Conservation (phyloP, 2,797 vertebrate species). For the Coracias cyanogaster region DNA sequence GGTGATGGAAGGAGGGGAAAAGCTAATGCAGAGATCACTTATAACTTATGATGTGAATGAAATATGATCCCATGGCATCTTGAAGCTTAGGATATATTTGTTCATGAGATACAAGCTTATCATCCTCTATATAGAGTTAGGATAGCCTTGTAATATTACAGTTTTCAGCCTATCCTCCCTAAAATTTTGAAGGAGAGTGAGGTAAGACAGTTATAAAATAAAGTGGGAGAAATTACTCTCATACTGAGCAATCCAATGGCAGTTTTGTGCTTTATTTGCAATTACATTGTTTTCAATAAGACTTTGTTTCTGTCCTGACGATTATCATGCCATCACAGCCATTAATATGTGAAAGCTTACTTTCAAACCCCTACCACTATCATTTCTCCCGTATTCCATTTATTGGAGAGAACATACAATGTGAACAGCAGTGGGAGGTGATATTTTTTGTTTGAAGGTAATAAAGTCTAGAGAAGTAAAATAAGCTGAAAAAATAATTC, state of each 20-base stretch:
- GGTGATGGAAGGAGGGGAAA: conserved; percentile 46
- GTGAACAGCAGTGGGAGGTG: neutral
- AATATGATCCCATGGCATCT: conserved; percentile 18
- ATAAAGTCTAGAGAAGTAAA: neutral
- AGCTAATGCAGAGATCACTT: conserved; percentile 50
- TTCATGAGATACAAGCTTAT: neutral
- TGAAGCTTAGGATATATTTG: conserved; percentile 28
- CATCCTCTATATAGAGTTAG: neutral
- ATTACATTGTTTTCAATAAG: neutral
- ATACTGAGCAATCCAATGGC: neutral
- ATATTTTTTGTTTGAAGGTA: neutral
- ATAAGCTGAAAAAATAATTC: neutral
- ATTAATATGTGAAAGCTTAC: neutral
- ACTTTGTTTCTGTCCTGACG: neutral
- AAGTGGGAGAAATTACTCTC: neutral
- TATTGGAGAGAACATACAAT: neutral
- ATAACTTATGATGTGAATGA: conserved; percentile 56
- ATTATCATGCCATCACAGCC: neutral
- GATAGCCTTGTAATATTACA: neutral
- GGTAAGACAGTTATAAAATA: neutral
- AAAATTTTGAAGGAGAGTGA: neutral
- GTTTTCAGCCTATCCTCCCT: neutral
- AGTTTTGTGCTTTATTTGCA: neutral
- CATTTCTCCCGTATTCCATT: neutral
- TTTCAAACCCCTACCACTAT: neutral